Evolutionary conservation across 1,140 invertebrate species (phyloP), one percentile per base, ranked within the genome.

Genomic region (Bombus fervidus): DNA sequence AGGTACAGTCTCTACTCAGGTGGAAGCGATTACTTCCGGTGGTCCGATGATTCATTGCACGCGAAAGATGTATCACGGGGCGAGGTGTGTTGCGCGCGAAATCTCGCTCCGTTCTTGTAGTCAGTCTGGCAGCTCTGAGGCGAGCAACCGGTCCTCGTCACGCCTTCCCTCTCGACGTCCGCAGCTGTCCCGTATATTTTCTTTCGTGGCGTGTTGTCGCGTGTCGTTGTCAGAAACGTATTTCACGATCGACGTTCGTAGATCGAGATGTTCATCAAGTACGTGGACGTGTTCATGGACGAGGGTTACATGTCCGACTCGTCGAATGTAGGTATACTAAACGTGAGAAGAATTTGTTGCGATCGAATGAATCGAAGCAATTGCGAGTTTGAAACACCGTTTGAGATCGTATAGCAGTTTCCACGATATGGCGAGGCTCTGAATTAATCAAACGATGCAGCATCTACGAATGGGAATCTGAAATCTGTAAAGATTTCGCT

Each of bases 291-390:
- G 82, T 90, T 91, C 77, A 82, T 74, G 64, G 91, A 91, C 89
- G 91, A 91, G 34, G 91, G 89, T 25, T 91, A 91, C 84, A 85
- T 28, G 22, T 91, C 91, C 18, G 91, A 91, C 71, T 78, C 86
- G 57, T 66, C 86, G 22, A 85, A 72, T 25, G 85, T 89, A 86
- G 80, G 89, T 89, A 86, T 53, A 80, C 22, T 8, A 12, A 37
- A 25, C 2, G 2, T 9, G 28, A 43, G n/a, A 73, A 43, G 8
- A 43, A 47, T 10, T 31, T 31, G 5, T 6, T 28, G 28, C 10
- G 69, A 41, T n/a, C 12, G 37, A 71, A 71, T 0, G 22, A 41
- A n/a, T n/a, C 4, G 69, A 41, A 22, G 34, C 10, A 28, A 69
- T 37, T 22, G 64, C 31, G 13, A 64, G n/a, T 34, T 66, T 53